Conservation (phyloP, 1,140 invertebrate genomes). For the Papilio polytes region DNA sequence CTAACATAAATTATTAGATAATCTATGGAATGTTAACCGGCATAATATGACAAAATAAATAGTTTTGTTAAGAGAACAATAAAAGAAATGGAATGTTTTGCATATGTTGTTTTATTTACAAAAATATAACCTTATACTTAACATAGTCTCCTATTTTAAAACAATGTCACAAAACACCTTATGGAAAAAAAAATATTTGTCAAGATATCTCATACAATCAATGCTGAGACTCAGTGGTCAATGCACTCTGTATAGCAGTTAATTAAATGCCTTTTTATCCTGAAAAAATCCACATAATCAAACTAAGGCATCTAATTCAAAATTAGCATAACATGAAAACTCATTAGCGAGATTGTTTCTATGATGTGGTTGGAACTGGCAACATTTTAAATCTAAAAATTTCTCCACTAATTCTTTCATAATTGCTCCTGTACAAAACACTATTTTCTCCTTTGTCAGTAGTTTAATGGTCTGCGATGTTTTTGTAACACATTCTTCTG, state of each 20-base stretch:
- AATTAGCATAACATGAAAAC: slow-evolving; percentile 96
- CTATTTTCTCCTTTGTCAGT: slow-evolving; percentile 91
- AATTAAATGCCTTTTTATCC: slow-evolving; percentile 9
- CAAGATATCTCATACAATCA: too few relatives aligned
- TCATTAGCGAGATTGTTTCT: slow-evolving; percentile 96
- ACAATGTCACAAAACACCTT: neutral
- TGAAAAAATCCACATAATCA: slow-evolving; percentile 45
- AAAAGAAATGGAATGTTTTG: slow-evolving; percentile 67
- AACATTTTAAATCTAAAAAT: slow-evolving; percentile 87
- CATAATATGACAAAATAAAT: slow-evolving; percentile 67
- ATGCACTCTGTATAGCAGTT: too few relatives aligned
- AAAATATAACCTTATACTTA: slow-evolving; percentile 22
- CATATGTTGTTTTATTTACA: slow-evolving; percentile 56
- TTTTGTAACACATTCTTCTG: slow-evolving; percentile 96
- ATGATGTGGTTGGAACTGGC: slow-evolving; percentile 91
- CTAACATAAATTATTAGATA: slow-evolving; percentile 38
- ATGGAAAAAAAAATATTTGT: neutral
- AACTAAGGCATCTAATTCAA: slow-evolving; percentile 85
- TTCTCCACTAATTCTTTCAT: slow-evolving; percentile 89
- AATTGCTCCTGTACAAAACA: slow-evolving; percentile 94
- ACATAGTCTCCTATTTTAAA: neutral
- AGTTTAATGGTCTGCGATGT: slow-evolving; percentile 91
- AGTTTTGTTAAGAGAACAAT: slow-evolving; percentile 73
- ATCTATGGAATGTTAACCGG: slow-evolving; percentile 65
- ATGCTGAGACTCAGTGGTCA: too few relatives aligned